These are phyloP conservation scores for Lycopodina hypogea DNA, from an alignment of 37 sponge, comb jelly and placozoan genomes.

Conservation along the genomic window DNA sequence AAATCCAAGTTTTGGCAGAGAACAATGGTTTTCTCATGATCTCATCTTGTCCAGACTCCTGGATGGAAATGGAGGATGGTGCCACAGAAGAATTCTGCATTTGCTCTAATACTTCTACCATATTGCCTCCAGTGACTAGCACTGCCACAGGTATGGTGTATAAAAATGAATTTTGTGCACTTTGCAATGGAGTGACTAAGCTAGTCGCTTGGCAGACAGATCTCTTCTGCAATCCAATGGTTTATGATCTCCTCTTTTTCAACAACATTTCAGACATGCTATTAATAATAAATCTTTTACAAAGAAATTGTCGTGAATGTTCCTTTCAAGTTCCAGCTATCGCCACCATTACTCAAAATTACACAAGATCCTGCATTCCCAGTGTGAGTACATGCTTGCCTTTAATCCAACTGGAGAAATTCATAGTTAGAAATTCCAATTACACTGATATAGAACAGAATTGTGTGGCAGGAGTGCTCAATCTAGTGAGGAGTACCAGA, in stretches of 20 bases:
- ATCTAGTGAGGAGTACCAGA: not conserved
- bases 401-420: not conserved
- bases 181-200: constrained; percentile 12
- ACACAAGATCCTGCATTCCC: constrained; percentile 4
- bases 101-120: not conserved
- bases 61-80: too few species aligned
- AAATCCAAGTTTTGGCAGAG: not conserved
- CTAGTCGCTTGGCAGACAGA: not conserved
- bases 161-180: constrained; percentile 23
- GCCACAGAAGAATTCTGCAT: too few species aligned
- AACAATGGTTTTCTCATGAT: too few species aligned
- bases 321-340: not conserved
- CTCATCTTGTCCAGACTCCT: too few species aligned
- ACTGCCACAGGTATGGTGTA: constrained; percentile 26
- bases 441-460: not conserved
- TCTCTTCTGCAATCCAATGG: constrained; percentile 1
- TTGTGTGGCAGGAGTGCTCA: constrained; percentile 1
- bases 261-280: not conserved
- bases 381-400: not conserved
- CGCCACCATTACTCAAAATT: not conserved
- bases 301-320: constrained; percentile 4
- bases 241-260: not conserved
- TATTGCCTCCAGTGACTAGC: constrained; percentile 24
- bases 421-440: not conserved
- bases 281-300: not conserved